Base-by-base conservation (phyloP, 2,797 vertebrate genomes). In the Sebastolobus alascanus region DNA sequence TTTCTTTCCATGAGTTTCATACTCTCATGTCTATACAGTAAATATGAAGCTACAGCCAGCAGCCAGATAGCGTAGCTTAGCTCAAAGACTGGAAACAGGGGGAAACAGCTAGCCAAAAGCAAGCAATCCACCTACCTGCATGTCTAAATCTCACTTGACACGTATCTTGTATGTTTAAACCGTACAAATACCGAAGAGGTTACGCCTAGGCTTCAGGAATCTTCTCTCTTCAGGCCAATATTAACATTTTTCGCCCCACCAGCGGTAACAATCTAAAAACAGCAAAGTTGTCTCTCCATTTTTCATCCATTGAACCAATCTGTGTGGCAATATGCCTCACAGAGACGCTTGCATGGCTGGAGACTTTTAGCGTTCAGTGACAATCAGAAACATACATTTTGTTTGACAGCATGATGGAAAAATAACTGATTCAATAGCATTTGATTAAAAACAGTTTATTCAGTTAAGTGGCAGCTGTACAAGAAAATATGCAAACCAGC, bases 361-460 rank as follows among this genome's bases (percentile, higher is more conserved):
- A 61, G 2, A 38, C 25, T 12, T 38, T 50, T 37, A 9, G 7
- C 43, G n/a, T 25, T 71, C 6, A 52, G 3, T n/a, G 12, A 68
- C 11, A 46, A 37, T 27, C 12, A 60, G 25, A 69, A 12, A 29
- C 6, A 29, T 38, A 33, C 67, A 63, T 20, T 52, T 27, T 2
- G 29, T 73, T 74, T 77, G 46, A 77, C 37, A 56, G 22, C 12
- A 65, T 8, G 0, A 55, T 61, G 80, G 38, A 85, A 85, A 69
- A 33, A 52, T 1, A 1, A 13, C 52, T 11, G 33, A 60, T 73
- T 74, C 1, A 54, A 33, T 68, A 14, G 25, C 9, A 75, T 75
- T 73, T 50, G 2, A 68, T 80, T 71, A 43, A 69, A 75, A 56
- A 50, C 29, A 0, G 55, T 74, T 84, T 75, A 29, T 77, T 84